A percentile compares a stretch with the other conserved stretches of the same genome.
phyloP scores from a whole-genome alignment of 2,113 vertebrate genomes.

The Centrocercus urophasianus region DNA sequence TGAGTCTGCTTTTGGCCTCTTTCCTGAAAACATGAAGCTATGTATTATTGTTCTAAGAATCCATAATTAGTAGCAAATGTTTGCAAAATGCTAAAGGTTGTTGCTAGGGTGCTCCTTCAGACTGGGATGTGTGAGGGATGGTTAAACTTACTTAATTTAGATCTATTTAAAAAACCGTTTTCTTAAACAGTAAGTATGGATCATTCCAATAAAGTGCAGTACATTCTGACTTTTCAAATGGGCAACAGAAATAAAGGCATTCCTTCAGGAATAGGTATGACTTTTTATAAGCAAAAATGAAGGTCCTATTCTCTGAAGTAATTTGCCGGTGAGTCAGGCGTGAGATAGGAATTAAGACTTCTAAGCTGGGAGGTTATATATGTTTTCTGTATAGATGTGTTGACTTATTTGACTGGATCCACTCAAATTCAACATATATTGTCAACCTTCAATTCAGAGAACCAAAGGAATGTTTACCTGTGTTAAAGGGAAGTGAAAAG shows the following conservation, averaged over 20 bases:
- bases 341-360: not conserved
- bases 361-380: not conserved
- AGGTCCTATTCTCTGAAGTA: not conserved
- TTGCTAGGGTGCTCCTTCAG: conserved; percentile 45
- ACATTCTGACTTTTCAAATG: not conserved
- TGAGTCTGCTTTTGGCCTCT: conserved; percentile 20
- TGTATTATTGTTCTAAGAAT: conserved; percentile 22
- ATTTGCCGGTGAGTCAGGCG: not conserved
- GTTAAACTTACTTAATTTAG: conserved; percentile 26
- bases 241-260: not conserved
- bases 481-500: not conserved
- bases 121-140: not conserved
- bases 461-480: not conserved
- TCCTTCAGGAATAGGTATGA: not conserved
- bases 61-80: conserved; percentile 60
- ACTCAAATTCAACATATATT: not conserved
- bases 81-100: conserved; percentile 34
- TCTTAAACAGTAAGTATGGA: not conserved
- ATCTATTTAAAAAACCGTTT: conserved; percentile 21
- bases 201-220: not conserved
- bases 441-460: not conserved
- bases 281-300: not conserved
- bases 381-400: not conserved
- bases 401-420: not conserved
- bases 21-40: not conserved